phyloP scores from a whole-genome alignment of 1,140 invertebrate species.

The Drosophila biarmipes region DNA sequence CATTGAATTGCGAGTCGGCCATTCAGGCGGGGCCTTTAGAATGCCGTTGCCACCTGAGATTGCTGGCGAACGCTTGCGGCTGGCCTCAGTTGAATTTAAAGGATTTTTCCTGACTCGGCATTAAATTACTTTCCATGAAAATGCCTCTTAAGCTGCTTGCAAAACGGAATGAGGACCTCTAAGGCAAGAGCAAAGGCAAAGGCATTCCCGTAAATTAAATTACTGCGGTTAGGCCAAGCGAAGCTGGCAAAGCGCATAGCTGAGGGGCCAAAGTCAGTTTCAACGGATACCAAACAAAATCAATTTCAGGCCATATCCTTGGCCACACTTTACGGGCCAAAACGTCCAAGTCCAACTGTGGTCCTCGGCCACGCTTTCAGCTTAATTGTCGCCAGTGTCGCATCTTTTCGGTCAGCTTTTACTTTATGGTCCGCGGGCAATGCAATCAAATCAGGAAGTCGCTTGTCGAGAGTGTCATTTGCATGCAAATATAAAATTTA shows the following conservation, averaged over 20 bases:
- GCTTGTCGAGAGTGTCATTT: conserved; percentile 43
- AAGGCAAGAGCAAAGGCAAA: conserved; percentile 3
- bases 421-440: conserved; percentile 34
- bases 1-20: conserved; percentile 58
- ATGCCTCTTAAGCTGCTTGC: conserved; percentile 27
- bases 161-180: not conserved
- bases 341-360: conserved; percentile 22
- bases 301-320: conserved; percentile 24
- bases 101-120: conserved; percentile 23
- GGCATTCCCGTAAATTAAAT: conserved; percentile 40
- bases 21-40: conserved; percentile 51
- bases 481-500: conserved; percentile 53
- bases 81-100: conserved; percentile 33
- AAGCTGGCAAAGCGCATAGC: not conserved
- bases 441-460: conserved; percentile 56
- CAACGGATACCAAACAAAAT: conserved; percentile 39
- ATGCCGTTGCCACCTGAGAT: conserved; percentile 49
- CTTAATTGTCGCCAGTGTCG: conserved; percentile 39
- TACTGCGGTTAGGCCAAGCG: conserved; percentile 26
- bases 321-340: conserved; percentile 4
- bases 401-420: conserved; percentile 28
- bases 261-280: conserved; percentile 19
- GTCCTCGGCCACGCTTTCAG: conserved; percentile 45
- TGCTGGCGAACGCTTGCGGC: conserved; percentile 56
- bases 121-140: conserved; percentile 35